These are phyloP conservation scores for Chrysina gloriosa DNA, from an alignment of 2,888 invertebrate species.

Conservation along the genomic window DNA sequence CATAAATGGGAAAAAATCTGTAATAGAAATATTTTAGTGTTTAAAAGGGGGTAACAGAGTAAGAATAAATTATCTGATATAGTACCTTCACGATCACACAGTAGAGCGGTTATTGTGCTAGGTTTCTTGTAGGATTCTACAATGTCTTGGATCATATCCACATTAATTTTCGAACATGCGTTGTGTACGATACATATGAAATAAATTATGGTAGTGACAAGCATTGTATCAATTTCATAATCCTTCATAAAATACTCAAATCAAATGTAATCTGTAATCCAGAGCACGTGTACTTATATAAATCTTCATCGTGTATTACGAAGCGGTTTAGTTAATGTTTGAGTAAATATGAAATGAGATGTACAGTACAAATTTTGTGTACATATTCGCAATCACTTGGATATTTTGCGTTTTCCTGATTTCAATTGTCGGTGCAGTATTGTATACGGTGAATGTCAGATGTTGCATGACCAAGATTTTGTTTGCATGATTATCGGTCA, in stretches of 20 bases:
- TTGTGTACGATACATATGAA: too few species aligned
- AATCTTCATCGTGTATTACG: neutral
- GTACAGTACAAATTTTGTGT: neutral
- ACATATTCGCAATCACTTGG: neutral
- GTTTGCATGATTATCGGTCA: too few species aligned
- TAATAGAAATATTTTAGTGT: neutral
- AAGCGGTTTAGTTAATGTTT: neutral
- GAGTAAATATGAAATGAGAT: conserved; percentile 23
- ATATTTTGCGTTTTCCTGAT: neutral
- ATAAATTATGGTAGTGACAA: too few species aligned
- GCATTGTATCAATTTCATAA: too few species aligned
- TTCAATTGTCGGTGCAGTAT: neutral
- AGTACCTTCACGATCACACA: conserved; percentile 52
- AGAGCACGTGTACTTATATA: neutral
- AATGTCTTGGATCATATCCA: conserved; percentile 31
- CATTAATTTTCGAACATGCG: conserved; percentile 6
- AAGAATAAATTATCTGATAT: too few species aligned
- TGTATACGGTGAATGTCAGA: neutral
- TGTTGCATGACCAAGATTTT: too few species aligned
- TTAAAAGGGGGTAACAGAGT: too few species aligned
- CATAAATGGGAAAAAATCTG: neutral
- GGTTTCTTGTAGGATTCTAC: conserved; percentile 38
- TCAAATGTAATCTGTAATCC: neutral
- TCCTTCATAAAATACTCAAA: neutral
- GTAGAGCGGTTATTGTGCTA: conserved; percentile 46